Evolutionary conservation across 2,888 invertebrate species (phyloP).

Genomic region (Globia sparganii): DNA sequence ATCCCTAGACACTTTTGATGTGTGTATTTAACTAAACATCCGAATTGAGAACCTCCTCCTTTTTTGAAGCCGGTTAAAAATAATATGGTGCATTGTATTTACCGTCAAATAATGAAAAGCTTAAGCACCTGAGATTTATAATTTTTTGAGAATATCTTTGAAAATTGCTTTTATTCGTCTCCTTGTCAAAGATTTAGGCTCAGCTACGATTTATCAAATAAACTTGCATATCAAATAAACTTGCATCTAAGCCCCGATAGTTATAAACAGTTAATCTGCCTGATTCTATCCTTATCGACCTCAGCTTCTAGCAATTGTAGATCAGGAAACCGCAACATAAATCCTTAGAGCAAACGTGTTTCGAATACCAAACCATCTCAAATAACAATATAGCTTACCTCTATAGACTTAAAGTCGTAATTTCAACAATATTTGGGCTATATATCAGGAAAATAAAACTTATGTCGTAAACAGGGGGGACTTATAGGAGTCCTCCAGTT

Average conservation of each 20-base stretch:
- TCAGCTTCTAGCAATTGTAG: slow-evolving; percentile 50
- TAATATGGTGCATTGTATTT: neutral
- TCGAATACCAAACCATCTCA: slow-evolving; percentile 47
- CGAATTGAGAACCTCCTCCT: no score
- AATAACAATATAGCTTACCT: slow-evolving; percentile 63
- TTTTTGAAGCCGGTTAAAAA: no score
- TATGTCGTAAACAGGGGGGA: slow-evolving; percentile 49
- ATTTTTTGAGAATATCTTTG: neutral
- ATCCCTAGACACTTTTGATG: no score
- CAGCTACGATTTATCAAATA: slow-evolving; percentile 3
- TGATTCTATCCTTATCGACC: slow-evolving; percentile 12
- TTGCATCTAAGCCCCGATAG: slow-evolving; percentile 15
- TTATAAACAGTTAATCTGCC: slow-evolving; percentile 32
- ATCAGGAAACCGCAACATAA: slow-evolving; percentile 68
- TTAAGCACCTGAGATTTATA: neutral
- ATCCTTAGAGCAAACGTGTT: slow-evolving; percentile 62
- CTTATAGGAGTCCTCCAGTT: slow-evolving; percentile 35
- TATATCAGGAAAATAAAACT: slow-evolving; percentile 65
- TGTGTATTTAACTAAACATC: no score
- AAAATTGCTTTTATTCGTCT: neutral
- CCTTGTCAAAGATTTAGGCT: neutral
- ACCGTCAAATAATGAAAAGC: neutral
- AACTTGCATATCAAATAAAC: slow-evolving; percentile 20
- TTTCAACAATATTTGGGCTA: slow-evolving; percentile 58
- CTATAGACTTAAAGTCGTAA: slow-evolving; percentile 61